These are phyloP conservation scores for Callosobruchus maculatus DNA, from an alignment of 2,888 invertebrate genomes.

Conservation along the genomic window DNA sequence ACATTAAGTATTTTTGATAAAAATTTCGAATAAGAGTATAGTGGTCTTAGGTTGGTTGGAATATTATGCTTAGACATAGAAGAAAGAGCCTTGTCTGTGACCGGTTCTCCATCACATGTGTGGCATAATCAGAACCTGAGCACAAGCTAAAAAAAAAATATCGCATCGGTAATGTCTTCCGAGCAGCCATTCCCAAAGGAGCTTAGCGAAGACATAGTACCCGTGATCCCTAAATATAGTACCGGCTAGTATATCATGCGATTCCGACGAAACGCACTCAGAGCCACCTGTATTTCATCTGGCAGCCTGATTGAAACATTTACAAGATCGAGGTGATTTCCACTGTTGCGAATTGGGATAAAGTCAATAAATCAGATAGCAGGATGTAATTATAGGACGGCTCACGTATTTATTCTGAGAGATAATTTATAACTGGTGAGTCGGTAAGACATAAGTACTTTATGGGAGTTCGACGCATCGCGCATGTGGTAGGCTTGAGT, in stretches of 20 bases:
- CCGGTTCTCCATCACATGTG: too few relatives aligned
- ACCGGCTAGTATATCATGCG: background rate
- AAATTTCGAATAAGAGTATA: too few relatives aligned
- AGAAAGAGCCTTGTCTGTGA: too few relatives aligned
- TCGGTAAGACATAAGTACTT: background rate
- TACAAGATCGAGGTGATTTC: background rate
- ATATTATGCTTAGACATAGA: too few relatives aligned
- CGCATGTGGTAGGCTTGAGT: background rate
- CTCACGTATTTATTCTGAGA: slow-evolving; percentile 36
- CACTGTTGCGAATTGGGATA: slow-evolving; percentile 27
- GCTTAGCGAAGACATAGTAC: background rate
- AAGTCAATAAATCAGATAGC: slow-evolving; percentile 32
- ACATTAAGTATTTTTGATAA: too few relatives aligned
- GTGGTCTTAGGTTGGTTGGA: too few relatives aligned
- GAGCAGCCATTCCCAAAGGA: background rate
- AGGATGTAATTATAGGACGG: slow-evolving; percentile 31
- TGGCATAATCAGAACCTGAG: too few relatives aligned
- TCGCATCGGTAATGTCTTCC: too few relatives aligned
- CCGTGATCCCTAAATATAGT: background rate
- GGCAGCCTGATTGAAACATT: background rate
- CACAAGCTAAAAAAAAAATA: too few relatives aligned
- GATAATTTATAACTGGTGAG: background rate
- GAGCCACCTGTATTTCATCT: background rate
- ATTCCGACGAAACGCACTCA: background rate
- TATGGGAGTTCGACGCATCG: background rate